Base-by-base conservation (phyloP, 2,888 invertebrate genomes). In the Lutraria lutraria region DNA sequence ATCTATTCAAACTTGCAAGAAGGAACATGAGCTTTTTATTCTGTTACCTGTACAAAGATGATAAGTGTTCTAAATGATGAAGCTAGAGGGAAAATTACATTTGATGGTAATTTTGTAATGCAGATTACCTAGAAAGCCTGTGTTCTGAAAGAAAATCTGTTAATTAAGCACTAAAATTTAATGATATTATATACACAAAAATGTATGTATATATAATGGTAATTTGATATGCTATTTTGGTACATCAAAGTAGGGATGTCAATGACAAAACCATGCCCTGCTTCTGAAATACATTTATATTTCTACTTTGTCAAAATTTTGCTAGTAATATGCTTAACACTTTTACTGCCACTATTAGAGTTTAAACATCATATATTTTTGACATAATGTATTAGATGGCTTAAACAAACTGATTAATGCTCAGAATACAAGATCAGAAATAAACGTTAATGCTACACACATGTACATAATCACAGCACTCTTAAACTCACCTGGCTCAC, bases 401-500 rank as follows among this genome's bases (percentile, higher is more conserved):
- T 76, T 76, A 31, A 34, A 63, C n/a, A 15, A 21, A 76, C 34
- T 76, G 76, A 76, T 76, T 31, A 15, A 31, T 76, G 76, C 76
- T 76, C 76, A 76, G 76, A 31, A 76, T 76, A 76, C 19, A 34
- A 76, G 34, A 76, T 76, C 34, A 76, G 31, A 76, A 16, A 76
- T 31, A 31, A 31, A 34, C 2, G 31, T 76, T 4, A 76, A 15
- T 16, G 8, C 76, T 15, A 76, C 34, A 76, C 31, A 31, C 76
- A 76, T 76, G 76, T 76, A 76, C 31, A 76, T 76, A 76, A 1
- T 25, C 12, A 25, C 19, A 25, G 4, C 10, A 63, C 63, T n/a
- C n/a, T 63, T 63, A 60, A n/a, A n/a, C n/a, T n/a, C n/a, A n/a
- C n/a, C n/a, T 43, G 8, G 43, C 43, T 43, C 43, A 8, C 19